phyloP scores from a whole-genome alignment of 2,113 vertebrate genomes.

The Paramisgurnus dabryanus region DNA sequence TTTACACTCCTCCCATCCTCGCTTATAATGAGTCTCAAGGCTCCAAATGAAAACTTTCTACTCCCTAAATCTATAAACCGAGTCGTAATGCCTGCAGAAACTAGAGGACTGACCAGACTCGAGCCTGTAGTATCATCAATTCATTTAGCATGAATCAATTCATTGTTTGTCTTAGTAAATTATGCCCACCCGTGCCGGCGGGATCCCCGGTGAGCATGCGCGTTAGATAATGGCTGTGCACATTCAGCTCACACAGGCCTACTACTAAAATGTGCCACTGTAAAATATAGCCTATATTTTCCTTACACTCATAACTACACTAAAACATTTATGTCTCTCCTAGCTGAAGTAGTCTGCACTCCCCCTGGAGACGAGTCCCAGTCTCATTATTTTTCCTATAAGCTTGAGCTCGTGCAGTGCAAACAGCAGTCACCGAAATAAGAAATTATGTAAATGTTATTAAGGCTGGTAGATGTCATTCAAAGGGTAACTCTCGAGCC shows the following conservation, averaged over 20 bases:
- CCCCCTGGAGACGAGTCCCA: constrained; percentile 56
- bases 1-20: constrained; percentile 91
- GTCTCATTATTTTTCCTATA: constrained; percentile 98
- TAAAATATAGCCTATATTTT: background rate
- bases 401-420: constrained; percentile 90
- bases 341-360: constrained; percentile 14
- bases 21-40: constrained; percentile 93
- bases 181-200: background rate
- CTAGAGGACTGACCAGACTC: background rate
- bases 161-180: constrained; percentile 31
- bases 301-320: constrained; percentile 8
- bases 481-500: constrained; percentile 86
- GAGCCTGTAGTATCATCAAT: constrained; percentile 19
- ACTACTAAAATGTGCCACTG: background rate
- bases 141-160: constrained; percentile 29
- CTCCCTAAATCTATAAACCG: constrained; percentile 97
- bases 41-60: constrained; percentile 99
- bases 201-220: background rate
- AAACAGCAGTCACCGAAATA: constrained; percentile 94
- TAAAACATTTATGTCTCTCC: constrained; percentile 30
- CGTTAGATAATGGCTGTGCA: constrained; percentile 1
- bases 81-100: constrained; percentile 60
- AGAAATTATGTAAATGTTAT: constrained; percentile 99
- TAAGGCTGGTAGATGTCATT: constrained; percentile 98
- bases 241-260: background rate